Conservation (phyloP, 2,797 vertebrate genomes). For the Chaenodraco wilsoni region DNA sequence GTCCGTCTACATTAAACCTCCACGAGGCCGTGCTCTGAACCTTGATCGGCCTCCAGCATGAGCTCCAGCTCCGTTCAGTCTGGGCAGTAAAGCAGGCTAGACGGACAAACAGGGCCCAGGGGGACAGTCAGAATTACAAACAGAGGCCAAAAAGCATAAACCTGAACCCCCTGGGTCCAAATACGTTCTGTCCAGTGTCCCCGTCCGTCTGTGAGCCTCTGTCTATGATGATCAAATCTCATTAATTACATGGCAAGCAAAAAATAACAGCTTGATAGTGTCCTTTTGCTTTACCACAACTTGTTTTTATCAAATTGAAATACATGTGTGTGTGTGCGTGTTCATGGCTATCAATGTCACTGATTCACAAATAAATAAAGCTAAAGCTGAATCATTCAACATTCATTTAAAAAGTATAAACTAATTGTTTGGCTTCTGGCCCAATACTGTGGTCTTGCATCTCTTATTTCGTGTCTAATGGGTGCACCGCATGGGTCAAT, state of each 20-base stretch:
- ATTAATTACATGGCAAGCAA: background rate
- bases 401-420: background rate
- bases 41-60: conserved; percentile 43
- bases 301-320: background rate
- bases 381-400: background rate
- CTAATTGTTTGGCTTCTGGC: background rate
- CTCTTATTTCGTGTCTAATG: background rate
- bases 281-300: too few relatives aligned
- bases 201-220: background rate
- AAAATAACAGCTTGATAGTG: too few relatives aligned
- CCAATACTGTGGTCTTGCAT: background rate
- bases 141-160: conserved; percentile 52
- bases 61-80: conserved; percentile 53
- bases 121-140: conserved; percentile 39
- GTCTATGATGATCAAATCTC: conserved; percentile 7
- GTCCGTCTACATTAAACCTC: conserved; percentile 45
- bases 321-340: background rate
- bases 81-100: conserved; percentile 46
- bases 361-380: conserved; percentile 1
- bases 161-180: conserved; percentile 42
- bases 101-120: conserved; percentile 52
- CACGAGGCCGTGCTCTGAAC: conserved; percentile 33
- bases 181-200: conserved; percentile 39
- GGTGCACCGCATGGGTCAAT: background rate
- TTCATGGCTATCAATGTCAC: too few relatives aligned